phyloP scores from a whole-genome alignment of 2,888 invertebrate species.

The Carcina quercana region DNA sequence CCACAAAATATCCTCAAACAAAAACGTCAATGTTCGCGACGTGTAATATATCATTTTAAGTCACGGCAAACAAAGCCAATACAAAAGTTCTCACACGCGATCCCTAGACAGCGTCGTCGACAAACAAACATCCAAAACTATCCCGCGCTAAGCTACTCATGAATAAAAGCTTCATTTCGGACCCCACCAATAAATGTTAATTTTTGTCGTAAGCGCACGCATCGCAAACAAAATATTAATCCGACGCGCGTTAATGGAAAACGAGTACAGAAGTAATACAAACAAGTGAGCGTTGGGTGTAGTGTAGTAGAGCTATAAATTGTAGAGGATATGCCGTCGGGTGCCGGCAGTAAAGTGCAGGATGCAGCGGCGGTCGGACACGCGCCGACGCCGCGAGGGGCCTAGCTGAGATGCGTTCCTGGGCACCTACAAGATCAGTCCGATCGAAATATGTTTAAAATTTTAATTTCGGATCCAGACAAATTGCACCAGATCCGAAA shows the following conservation, averaged over 20 bases:
- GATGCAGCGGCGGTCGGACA: too few relatives aligned
- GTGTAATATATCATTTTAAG: slow-evolving; percentile 70
- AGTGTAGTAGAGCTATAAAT: slow-evolving; percentile 50
- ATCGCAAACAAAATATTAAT: slow-evolving; percentile 72
- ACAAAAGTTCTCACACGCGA: slow-evolving; percentile 71
- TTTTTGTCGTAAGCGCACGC: slow-evolving; percentile 67
- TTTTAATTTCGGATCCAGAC: too few relatives aligned
- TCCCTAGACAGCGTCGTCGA: slow-evolving; percentile 55
- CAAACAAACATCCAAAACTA: slow-evolving; percentile 68
- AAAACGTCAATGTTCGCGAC: slow-evolving; percentile 64
- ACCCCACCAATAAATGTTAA: slow-evolving; percentile 72
- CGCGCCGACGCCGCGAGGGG: slow-evolving; percentile 23
- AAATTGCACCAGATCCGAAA: too few relatives aligned
- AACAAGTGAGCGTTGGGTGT: slow-evolving; percentile 51
- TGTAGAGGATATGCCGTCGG: slow-evolving; percentile 57
- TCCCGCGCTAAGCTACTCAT: slow-evolving; percentile 68
- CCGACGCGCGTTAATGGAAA: slow-evolving; percentile 69
- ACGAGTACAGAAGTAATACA: slow-evolving; percentile 62
- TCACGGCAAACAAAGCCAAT: slow-evolving; percentile 64
- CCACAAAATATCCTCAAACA: too few relatives aligned
- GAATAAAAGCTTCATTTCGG: slow-evolving; percentile 68
- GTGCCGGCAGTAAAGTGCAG: slow-evolving; percentile 40
- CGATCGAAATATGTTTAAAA: too few relatives aligned
- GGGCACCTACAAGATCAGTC: too few relatives aligned
- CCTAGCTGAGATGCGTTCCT: slow-evolving; percentile 42